These are phyloP conservation scores for Ctenosaura bakeri DNA, from an alignment of 2,797 vertebrate species.

Conservation along the genomic window DNA sequence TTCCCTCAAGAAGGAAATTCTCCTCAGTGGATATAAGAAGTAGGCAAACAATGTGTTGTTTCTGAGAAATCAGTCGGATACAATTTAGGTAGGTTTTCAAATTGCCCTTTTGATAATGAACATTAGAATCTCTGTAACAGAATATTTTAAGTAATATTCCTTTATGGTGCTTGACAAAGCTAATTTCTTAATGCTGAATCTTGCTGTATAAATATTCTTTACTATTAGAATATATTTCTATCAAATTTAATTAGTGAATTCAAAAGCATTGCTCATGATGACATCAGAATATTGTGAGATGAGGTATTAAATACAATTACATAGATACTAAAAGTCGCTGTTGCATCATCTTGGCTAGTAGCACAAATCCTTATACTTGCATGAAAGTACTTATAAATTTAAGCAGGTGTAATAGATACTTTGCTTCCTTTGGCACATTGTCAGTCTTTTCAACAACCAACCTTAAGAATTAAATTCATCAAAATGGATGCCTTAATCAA, in stretches of 20 bases:
- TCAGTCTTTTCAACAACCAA: not conserved
- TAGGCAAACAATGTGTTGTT: constrained; percentile 7
- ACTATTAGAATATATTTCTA: not conserved
- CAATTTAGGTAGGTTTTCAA: constrained; percentile 33
- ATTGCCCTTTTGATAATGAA: constrained; percentile 43
- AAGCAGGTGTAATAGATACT: not conserved
- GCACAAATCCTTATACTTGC: fast-evolving
- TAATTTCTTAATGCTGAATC: not conserved
- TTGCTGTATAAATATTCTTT: not conserved
- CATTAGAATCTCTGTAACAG: constrained; percentile 35
- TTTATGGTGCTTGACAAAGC: not conserved
- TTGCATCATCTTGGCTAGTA: fast-evolving
- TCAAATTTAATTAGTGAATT: constrained; percentile 35
- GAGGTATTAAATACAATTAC: constrained; percentile 32
- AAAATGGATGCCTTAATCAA: not conserved
- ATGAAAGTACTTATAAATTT: not conserved
- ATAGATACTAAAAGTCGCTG: not conserved
- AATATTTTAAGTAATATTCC: not conserved
- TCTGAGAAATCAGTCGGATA: not conserved
- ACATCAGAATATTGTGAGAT: constrained; percentile 47
- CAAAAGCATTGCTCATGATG: constrained; percentile 28
- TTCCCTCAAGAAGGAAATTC: not conserved
- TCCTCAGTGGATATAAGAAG: not conserved
- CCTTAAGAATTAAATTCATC: constrained; percentile 2
- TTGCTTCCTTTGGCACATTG: not conserved